Conservation (phyloP, 2,888 invertebrate genomes). For the Helobdella robusta region DNA sequence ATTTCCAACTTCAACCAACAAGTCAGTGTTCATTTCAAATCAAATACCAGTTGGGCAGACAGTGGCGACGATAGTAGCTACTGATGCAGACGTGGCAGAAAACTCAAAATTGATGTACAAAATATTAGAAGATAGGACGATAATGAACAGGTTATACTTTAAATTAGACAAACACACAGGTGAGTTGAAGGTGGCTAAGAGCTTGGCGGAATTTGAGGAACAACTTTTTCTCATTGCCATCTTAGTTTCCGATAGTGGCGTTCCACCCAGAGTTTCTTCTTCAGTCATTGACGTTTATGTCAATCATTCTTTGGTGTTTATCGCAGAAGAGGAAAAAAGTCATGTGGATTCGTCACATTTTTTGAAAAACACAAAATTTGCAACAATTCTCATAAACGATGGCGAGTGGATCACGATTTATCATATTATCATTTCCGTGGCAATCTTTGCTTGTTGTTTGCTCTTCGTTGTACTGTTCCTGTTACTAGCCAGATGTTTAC, state of each 20-base stretch:
- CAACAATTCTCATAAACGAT: too few species aligned
- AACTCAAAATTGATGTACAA: conserved; percentile 26
- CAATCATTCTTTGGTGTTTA: conserved; percentile 18
- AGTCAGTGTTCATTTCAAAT: conserved; percentile 28
- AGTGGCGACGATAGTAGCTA: conserved; percentile 23
- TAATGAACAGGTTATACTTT: conserved; percentile 20
- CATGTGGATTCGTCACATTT: not conserved
- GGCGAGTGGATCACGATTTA: conserved; percentile 11
- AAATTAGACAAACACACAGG: conserved; percentile 7
- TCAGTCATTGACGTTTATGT: conserved; percentile 22
- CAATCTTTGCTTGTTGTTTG: not conserved
- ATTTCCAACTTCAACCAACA: conserved; percentile 27
- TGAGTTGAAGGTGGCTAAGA: conserved; percentile 3
- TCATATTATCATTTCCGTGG: conserved; percentile 1
- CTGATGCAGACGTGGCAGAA: conserved; percentile 25
- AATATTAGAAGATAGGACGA: conserved; percentile 22
- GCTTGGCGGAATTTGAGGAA: conserved; percentile 18
- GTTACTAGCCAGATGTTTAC: not conserved
- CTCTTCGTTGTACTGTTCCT: conserved; percentile 8
- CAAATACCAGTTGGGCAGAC: conserved; percentile 21
- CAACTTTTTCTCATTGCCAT: conserved; percentile 16
- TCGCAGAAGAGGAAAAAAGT: not conserved
- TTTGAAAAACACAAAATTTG: not conserved
- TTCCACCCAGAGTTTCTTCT: conserved; percentile 15
- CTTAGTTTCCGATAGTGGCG: conserved; percentile 16